Evolutionary conservation across 2,888 invertebrate species (phyloP), one percentile per base, ranked within the genome.

Genomic region (Drosophila merina): DNA sequence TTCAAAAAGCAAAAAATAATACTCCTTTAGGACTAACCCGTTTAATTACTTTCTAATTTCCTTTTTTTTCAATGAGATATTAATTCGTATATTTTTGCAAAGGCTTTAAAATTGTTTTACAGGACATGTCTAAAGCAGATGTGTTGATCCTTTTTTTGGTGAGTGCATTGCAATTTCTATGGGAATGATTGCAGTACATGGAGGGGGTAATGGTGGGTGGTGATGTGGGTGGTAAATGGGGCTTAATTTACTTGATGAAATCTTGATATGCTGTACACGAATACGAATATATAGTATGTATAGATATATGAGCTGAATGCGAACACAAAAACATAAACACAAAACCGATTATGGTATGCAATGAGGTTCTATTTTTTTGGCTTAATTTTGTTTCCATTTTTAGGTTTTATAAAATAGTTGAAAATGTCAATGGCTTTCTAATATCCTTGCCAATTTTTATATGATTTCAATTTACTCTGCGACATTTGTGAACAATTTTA

Each of bases 211-310:
- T 50, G 44, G 67, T 51, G 36, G 50, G 28, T 20, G 40, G 26
- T 20, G 40, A 9, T 20, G 25, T 28, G 14, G 25, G 36, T 25
- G 14, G 6, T 10, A 20, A n/a, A 56, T 55, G 56, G 47, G 59
- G 50, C 60, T 48, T 69, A 20, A 40, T 38, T 60, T 58, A 47
- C 45, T 79, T 54, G 31, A 79, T 66, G 59, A 55, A 71, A 67
- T 71, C 55, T 63, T 48, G 58, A 83, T 76, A 83, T 76, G 77
- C 72, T 83, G 70, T 77, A 86, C 84, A 86, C 60, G 70, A 52
- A 28, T 45, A 69, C 36, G 26, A 62, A 60, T 72, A 72, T 60
- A 51, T 67, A 38, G n/a, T 73, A 67, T 75, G 25, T 51, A 57
- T 60, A 52, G 12, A 70, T 59, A 48, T 44, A 60, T 52, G 49